Base-by-base conservation (phyloP, 1,140 invertebrate species). In the Pristionchus pacificus region DNA sequence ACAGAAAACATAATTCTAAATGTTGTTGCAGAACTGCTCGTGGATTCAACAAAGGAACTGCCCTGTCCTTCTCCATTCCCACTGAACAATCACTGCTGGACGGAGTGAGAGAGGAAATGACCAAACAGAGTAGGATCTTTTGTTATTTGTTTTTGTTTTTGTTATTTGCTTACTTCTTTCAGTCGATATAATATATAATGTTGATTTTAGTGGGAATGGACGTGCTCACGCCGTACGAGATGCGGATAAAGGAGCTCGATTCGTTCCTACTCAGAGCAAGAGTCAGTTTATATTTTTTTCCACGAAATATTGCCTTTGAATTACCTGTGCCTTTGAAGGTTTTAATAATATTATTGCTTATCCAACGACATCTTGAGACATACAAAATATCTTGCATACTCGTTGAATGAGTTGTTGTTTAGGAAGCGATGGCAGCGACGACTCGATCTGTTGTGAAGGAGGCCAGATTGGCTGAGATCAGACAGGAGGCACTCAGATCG, bases 401-500 rank as follows among this genome's bases (percentile, higher is more conserved):
- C n/a, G n/a, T n/a, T n/a, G n/a, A n/a, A n/a, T n/a, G n/a, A n/a
- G n/a, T n/a, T n/a, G n/a, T n/a, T n/a, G n/a, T 77, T 19, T 72
- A 86, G 85, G 96, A 98, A 88, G 95, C 93, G 2, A 91, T 94
- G 90, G 89, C 91, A 79, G 92, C 93, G 0, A 91, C 95, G 0
- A 98, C 95, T 0, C 89, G 90, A 80, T 91, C 93, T 72, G 93
- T 93, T 0, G 90, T 98, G 0, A 87, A 92, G 65, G 93, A 98
- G 84, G 93, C 93, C 0, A 87, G 96, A 66, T 86, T 98, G 6
- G 93, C 93, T 81, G 96, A 99, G 88, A 97, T 99, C 61, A 93
- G 93, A 85, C 88, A 89, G 68, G 95, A 98, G 87, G 71, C 67
- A 59, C 87, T 97, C 31, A 93, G 92, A 82, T 95, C 92, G 70